Percentiles rank a stretch among this genome's conserved stretches.
Conservation (phyloP, 2,888 invertebrate genomes). For the Lithophane leautieri region DNA sequence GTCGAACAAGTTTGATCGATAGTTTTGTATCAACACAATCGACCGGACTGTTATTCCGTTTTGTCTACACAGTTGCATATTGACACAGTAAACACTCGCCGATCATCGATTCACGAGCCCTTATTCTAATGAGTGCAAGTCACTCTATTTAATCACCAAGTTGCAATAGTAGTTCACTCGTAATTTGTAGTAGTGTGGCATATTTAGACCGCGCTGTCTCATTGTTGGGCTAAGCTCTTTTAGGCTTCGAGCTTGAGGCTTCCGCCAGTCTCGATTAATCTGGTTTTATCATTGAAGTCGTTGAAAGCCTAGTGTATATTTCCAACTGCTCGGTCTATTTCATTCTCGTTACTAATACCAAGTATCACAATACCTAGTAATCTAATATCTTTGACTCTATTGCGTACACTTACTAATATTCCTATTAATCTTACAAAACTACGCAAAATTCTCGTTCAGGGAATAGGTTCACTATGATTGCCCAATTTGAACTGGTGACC, state of each 20-base stretch:
- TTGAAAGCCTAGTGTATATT: constrained; percentile 18
- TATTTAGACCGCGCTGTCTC: constrained; percentile 45
- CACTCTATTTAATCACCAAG: constrained; percentile 44
- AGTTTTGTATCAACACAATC: constrained; percentile 29
- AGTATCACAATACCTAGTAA: constrained; percentile 47
- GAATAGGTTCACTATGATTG: constrained; percentile 64
- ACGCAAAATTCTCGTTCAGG: constrained; percentile 56
- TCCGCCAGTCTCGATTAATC: constrained; percentile 6
- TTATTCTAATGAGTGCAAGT: constrained; percentile 44
- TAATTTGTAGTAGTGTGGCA: constrained; percentile 38
- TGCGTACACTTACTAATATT: constrained; percentile 57
- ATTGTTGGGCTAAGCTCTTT: constrained; percentile 25
- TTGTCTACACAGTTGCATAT: constrained; percentile 47
- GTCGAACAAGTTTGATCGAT: constrained; percentile 58
- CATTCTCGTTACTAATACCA: constrained; percentile 37
- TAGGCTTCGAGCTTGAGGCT: constrained; percentile 12
- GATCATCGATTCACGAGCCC: constrained; percentile 28
- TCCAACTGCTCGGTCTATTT: constrained; percentile 24
- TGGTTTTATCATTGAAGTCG: constrained; percentile 26
- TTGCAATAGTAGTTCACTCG: constrained; percentile 17
- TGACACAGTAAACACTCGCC: constrained; percentile 31
- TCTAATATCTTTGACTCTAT: constrained; percentile 52
- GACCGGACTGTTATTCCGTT: constrained; percentile 42
- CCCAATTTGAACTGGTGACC: constrained; percentile 66
- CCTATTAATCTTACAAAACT: constrained; percentile 61